Conservation (phyloP, 2,888 invertebrate genomes). For the Axea sp. region DNA sequence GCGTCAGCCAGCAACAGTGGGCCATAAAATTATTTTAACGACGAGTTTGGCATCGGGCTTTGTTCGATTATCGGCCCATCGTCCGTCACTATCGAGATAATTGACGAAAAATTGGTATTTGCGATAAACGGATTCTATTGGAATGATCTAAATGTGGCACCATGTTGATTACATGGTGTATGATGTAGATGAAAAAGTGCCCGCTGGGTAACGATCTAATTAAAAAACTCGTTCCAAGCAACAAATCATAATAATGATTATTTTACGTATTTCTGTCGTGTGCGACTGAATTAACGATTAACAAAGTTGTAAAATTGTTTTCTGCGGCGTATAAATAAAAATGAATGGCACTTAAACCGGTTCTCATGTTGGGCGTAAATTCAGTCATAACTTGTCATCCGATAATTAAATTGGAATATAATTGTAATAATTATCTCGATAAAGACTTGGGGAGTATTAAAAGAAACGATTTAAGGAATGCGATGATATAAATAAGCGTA, state of each 20-base stretch:
- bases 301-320: constrained; percentile 38
- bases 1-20: no score
- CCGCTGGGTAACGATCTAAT: no score
- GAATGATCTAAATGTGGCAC: no score
- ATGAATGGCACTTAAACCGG: constrained; percentile 23
- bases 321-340: constrained; percentile 22
- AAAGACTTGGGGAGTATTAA: constrained; percentile 16
- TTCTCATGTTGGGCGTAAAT: constrained; percentile 8
- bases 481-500: neutral
- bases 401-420: constrained; percentile 27
- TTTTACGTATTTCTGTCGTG: constrained; percentile 12
- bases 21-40: no score
- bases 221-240: constrained; percentile 13
- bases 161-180: no score
- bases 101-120: no score
- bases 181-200: no score
- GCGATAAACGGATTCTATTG: no score
- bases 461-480: constrained; percentile 9
- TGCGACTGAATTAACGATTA: constrained; percentile 20
- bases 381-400: constrained; percentile 22
- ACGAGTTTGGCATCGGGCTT: no score
- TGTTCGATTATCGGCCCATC: no score
- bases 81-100: no score
- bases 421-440: constrained; percentile 29
- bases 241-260: constrained; percentile 32